Conservation (phyloP, 2,797 vertebrate genomes). For the Paramormyrops hopkinsi region DNA sequence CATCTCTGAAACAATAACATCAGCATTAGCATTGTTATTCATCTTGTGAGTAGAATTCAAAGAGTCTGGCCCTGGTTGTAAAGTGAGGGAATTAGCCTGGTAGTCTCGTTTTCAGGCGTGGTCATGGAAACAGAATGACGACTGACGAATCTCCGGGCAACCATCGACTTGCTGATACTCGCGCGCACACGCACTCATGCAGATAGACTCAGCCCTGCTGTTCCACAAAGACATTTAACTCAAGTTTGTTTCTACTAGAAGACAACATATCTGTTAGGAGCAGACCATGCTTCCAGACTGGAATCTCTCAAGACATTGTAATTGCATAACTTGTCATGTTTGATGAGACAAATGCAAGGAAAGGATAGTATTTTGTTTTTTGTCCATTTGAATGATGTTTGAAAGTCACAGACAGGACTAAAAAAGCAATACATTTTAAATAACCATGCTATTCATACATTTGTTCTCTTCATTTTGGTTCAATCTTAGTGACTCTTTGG, state of each 20-base stretch:
- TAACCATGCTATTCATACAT: neutral
- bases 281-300: conserved; percentile 10
- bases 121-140: neutral
- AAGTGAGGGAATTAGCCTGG: neutral
- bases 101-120: neutral
- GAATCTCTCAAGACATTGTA: neutral
- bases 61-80: neutral
- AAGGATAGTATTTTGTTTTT: neutral
- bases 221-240: neutral
- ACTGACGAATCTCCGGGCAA: neutral
- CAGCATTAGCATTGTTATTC: neutral
- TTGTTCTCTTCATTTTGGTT: neutral
- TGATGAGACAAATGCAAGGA: conserved; percentile 5
- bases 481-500: neutral
- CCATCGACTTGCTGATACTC: neutral
- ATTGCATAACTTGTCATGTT: conserved; percentile 18
- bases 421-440: neutral
- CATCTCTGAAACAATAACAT: neutral
- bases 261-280: neutral
- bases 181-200: neutral
- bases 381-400: neutral
- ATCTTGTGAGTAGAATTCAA: neutral
- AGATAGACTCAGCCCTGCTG: neutral
- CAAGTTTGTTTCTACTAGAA: neutral
- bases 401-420: neutral